Conservation (phyloP, 2,888 invertebrate species). For the Nephrotoma guestfalica region DNA sequence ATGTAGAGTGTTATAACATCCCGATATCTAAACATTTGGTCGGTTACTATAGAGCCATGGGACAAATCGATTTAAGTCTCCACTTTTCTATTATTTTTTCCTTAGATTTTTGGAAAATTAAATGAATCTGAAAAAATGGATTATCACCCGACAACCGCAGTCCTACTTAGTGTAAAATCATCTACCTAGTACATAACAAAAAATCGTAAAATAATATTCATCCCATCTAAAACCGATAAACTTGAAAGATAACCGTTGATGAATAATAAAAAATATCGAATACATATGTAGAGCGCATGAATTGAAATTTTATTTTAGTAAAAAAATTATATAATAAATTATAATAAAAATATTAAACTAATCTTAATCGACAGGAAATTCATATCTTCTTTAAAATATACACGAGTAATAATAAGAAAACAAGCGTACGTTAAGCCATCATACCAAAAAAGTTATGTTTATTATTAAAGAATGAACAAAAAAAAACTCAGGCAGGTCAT, state of each 20-base stretch:
- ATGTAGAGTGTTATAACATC: no score
- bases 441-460: not conserved
- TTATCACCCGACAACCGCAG: no score
- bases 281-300: not conserved
- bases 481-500: not conserved
- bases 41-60: no score
- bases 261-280: not conserved
- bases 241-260: not conserved
- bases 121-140: no score
- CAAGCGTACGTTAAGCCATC: not conserved
- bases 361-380: constrained; percentile 4
- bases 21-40: no score
- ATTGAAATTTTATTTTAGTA: not conserved
- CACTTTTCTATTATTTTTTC: no score
- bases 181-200: not conserved
- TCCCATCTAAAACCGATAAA: not conserved
- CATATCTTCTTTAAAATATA: not conserved
- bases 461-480: not conserved
- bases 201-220: not conserved
- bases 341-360: not conserved
- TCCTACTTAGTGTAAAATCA: not conserved
- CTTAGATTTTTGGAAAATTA: no score
- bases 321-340: not conserved
- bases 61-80: no score
- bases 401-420: not conserved